A percentile compares a stretch with the other conserved stretches of the same genome.
Conservation (phyloP, 2,888 invertebrate genomes). For the Parasteatoda lunata region DNA sequence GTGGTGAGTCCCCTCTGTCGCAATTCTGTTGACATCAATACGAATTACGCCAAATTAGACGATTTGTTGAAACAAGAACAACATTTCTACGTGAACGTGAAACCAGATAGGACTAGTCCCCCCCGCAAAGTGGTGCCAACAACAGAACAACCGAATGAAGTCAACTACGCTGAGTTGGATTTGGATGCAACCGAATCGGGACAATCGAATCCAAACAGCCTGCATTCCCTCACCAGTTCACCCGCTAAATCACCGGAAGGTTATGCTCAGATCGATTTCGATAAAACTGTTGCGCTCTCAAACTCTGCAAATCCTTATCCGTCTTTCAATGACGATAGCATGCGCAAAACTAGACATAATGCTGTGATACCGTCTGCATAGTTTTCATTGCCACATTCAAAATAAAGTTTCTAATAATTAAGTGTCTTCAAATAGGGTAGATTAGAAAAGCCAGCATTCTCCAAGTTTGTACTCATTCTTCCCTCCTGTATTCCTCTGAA, state of each 20-base stretch:
- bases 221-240: slow-evolving; percentile 40
- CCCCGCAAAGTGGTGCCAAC: slow-evolving; percentile 11
- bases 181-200: slow-evolving; percentile 78
- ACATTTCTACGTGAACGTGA: slow-evolving; percentile 64
- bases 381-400: background rate
- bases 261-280: slow-evolving; percentile 94
- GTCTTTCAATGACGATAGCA: slow-evolving; percentile 60
- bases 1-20: slow-evolving; percentile 44
- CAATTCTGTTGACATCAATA: slow-evolving; percentile 70
- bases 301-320: slow-evolving; percentile 66
- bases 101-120: slow-evolving; percentile 55
- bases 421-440: background rate
- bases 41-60: slow-evolving; percentile 72
- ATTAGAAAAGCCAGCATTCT: too few relatives aligned
- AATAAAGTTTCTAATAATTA: background rate
- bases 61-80: slow-evolving; percentile 70
- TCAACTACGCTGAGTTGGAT: slow-evolving; percentile 88
- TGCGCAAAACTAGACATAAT: slow-evolving; percentile 66
- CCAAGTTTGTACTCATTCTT: too few relatives aligned
- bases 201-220: slow-evolving; percentile 70
- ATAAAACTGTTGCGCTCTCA: slow-evolving; percentile 88
- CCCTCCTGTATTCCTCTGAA: too few relatives aligned
- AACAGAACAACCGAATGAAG: slow-evolving; percentile 40
- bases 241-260: slow-evolving; percentile 65
- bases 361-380: slow-evolving; percentile 45